Evolutionary conservation across 2,113 vertebrate species (phyloP), one percentile per base, ranked within the genome.

Genomic region (Tyrannus savana): DNA sequence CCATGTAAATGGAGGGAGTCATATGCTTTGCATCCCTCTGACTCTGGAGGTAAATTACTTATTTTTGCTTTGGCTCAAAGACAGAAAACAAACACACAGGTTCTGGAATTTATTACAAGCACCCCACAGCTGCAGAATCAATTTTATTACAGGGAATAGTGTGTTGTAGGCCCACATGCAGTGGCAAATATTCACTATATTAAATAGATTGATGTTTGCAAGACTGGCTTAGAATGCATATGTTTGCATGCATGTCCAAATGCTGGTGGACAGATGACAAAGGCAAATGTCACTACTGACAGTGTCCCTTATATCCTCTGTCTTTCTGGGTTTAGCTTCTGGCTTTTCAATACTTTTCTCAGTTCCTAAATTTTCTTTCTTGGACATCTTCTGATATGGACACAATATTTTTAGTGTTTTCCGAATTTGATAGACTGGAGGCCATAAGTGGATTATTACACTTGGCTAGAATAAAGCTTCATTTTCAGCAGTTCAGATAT

Each of bases 171-270:
- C 33, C 35, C 5, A 10, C 9, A 50, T 14, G 33, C 44, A 33
- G 22, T 60, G 33, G 30, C 71, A 82, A 83, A 52, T 78, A 30
- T 12, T 15, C 27, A 33, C 12, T 27, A 14, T 46, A 88, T 79
- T 12, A 88, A 88, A 33, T 49, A 67, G 35, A 33, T 30, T 46
- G 7, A 25, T 49, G 14, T 49, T 90, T 63, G 60, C 24, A 59
- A 75, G 42, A 16, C 25, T 50, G 27, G 14, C 4, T 24, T 52
- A 9, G 39, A 52, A 37, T 27, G 44, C 53, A 9, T 64, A 6
- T 53, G 18, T 68, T 88, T 66, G 19, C 7, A 7, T 67, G 25
- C 12, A 2, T 24, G 12, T 74, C 16, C 4, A 2, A 0, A 0
- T 82, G 63, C 33, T 63, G 18, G n/a, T 75, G 47, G 13, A 67